Evolutionary conservation across 2,888 invertebrate genomes (phyloP).

Genomic region (Heteropelma amictum): DNA sequence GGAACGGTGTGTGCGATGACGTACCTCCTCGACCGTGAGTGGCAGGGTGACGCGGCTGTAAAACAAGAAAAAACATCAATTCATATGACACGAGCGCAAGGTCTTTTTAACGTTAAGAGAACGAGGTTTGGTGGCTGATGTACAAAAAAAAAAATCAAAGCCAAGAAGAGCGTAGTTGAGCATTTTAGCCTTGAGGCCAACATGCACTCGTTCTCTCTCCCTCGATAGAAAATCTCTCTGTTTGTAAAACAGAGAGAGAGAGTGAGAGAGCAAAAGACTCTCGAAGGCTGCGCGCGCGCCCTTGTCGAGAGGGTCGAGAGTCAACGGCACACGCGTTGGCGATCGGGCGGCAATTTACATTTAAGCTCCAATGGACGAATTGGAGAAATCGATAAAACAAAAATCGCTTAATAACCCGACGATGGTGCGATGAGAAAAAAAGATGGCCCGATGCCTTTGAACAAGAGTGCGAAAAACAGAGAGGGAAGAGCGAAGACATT

Average conservation of each 20-base stretch:
- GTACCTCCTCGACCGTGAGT: constrained; percentile 97
- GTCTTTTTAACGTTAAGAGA: constrained; percentile 5
- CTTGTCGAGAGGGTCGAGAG: too few species aligned
- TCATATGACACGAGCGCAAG: constrained; percentile 16
- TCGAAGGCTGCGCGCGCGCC: constrained; percentile 19
- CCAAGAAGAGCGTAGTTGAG: constrained; percentile 3
- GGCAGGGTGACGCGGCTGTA: constrained; percentile 96
- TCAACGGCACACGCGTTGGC: constrained; percentile 50
- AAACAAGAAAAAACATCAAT: constrained; percentile 69
- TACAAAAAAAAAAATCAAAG: neutral
- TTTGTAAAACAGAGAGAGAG: neutral
- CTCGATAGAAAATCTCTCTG: neutral
- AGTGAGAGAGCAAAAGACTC: too few species aligned
- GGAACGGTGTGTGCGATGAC: constrained; percentile 72
- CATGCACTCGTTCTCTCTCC: constrained; percentile 35
- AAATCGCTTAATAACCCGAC: constrained; percentile 34
- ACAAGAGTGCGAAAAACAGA: neutral
- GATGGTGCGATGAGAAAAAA: neutral
- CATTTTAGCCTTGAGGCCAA: constrained; percentile 22
- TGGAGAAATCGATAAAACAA: constrained; percentile 35
- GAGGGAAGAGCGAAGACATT: neutral
- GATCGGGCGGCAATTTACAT: constrained; percentile 54
- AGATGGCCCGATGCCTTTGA: neutral
- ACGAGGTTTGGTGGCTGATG: neutral
- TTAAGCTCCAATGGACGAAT: constrained; percentile 13